Base-by-base conservation (phyloP, 2,113 vertebrate genomes). In the Lipophrys pholis region DNA sequence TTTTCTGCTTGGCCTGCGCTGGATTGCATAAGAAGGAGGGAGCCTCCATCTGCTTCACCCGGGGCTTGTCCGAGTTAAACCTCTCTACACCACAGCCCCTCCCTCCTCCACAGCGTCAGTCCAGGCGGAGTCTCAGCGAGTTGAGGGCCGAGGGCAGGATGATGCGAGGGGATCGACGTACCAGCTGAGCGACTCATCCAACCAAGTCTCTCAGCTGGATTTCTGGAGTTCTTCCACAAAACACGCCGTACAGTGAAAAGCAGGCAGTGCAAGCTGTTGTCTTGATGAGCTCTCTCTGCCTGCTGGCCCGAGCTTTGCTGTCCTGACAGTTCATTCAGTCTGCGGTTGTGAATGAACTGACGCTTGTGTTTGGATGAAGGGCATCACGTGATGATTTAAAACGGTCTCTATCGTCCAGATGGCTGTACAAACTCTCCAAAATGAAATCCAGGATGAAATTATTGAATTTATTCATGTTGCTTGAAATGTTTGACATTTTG, bases 11-110 rank as follows among this genome's bases (percentile, higher is more conserved):
- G 67, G 75, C 72, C 59, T 17, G 35, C 61, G 68, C 48, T 39
- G 38, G 38, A 40, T 86, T 87, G 78, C 80, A 35, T 91, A 88
- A 89, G 69, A 80, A 64, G 50, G 61, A 73, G 61, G 56, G 55
- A 60, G 35, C 57, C 54, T 82, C 84, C 72, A 83, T 88, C 82
- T 85, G 89, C 69, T 83, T 75, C 21, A 71, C 61, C 11, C 30
- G 16, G 59, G 60, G 73, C 68, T 71, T 11, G 50, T 40, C 52
- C 60, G 5, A 1, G 1, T 65, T 68, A 3, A 76, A 73, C 69
- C 43, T 63, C 54, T 73, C 45, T 66, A 56, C 49, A 53, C 11
- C 56, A 45, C 43, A 41, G 69, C 57, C 74, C 60, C 30, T 7
- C 65, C 35, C 42, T 21, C 5, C 45, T n/a, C 14, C 43, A 61